Evolutionary conservation across 2,113 vertebrate genomes (phyloP), one percentile per base, ranked within the genome.

Genomic region (Halcyon malimbica): DNA sequence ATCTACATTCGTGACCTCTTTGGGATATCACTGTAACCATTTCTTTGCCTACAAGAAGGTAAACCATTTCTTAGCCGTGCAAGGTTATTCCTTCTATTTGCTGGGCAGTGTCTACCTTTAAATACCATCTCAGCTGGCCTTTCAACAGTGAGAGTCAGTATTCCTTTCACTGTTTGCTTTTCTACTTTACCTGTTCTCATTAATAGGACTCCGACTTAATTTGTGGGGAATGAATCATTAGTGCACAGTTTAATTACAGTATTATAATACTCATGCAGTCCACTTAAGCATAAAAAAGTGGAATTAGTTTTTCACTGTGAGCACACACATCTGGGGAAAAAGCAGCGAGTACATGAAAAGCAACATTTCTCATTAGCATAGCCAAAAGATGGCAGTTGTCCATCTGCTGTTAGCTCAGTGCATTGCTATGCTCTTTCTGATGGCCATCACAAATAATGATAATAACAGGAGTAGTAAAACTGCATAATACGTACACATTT

Each of bases 301-400:
- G 68, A 93, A 89, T 93, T 63, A 35, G 46, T 42, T 89, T 95
- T 95, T 85, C 39, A 81, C 59, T 94, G 42, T 37, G 35, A 92
- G 85, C 63, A 51, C 75, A 93, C 95, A 94, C 95, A 97, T 96
- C 96, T 97, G 97, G 84, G 75, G 10, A 13, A 63, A 78, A 89
- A 62, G n/a, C 46, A 92, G 39, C 78, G 94, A 87, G 64, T 71
- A 33, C 71, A 69, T 83, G 51, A 41, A 85, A 96, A 96, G 79
- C 33, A 5, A 50, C 65, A 81, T 85, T 94, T 94, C 92, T 95
- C 94, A 97, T 97, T 97, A 97, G 92, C 96, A 94, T 95, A 93
- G 91, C 37, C 73, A 93, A 95, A 94, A 92, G 65, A 90, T 96
- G 94, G 95, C 96, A 96, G 42, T 53, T 94, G 65, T 96, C 96